phyloP scores from a whole-genome alignment of 2,113 vertebrate genomes.

The Sylvietta virens region DNA sequence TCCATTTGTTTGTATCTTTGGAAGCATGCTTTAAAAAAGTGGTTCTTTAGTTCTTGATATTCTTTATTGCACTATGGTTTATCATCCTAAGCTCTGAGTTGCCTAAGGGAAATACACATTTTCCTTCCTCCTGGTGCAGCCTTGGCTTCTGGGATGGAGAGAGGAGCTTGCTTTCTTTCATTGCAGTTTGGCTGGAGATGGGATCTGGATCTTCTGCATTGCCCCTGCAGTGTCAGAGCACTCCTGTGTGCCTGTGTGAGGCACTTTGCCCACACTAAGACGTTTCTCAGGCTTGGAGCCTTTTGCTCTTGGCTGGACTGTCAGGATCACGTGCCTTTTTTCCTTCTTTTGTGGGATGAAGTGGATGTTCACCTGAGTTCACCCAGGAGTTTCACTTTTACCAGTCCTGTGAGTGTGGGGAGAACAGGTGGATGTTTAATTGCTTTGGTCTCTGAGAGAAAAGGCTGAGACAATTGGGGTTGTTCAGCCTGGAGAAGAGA shows the following conservation, averaged over 20 bases:
- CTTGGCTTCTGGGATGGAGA: neutral
- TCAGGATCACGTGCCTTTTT: neutral
- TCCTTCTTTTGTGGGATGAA: neutral
- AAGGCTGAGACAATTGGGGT: neutral
- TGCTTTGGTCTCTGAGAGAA: neutral
- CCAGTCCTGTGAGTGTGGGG: neutral
- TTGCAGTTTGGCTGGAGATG: neutral
- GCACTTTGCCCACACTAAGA: neutral
- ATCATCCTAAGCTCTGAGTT: neutral
- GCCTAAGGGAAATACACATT: neutral
- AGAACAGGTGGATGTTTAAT: neutral
- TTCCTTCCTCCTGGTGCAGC: neutral
- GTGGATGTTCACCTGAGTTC: neutral
- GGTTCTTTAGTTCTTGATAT: neutral
- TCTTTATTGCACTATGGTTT: neutral
- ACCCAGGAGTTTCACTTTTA: neutral
- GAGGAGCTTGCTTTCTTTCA: neutral
- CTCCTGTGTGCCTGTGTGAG: neutral
- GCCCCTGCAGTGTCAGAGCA: neutral
- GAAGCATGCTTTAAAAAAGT: neutral
- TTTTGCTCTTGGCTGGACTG: neutral
- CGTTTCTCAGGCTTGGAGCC: neutral
- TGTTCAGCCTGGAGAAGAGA: neutral
- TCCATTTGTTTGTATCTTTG: neutral
- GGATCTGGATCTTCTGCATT: neutral